phyloP scores from a whole-genome alignment of 1,140 invertebrate species.

The Nasonia vitripennis region DNA sequence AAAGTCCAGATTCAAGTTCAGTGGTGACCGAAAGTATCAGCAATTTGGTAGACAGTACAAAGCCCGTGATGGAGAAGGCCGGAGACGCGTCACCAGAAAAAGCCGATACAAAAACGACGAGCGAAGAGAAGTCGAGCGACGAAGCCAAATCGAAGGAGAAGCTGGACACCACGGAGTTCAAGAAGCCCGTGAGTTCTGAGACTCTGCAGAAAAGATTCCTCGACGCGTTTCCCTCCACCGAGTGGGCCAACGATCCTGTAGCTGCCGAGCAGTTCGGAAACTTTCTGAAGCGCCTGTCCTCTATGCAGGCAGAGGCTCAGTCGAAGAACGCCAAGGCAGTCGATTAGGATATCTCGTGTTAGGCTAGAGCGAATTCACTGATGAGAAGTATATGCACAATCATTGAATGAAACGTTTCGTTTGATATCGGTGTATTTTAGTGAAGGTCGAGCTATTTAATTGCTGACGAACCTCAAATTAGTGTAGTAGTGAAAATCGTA shows the following conservation, averaged over 20 bases:
- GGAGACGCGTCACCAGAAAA: not conserved
- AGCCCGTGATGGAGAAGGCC: slow-evolving; percentile 16
- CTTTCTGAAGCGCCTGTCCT: slow-evolving; percentile 62
- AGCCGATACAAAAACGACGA: not conserved
- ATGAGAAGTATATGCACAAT: slow-evolving; percentile 35
- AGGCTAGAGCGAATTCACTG: not conserved
- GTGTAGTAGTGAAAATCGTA: slow-evolving; percentile 3
- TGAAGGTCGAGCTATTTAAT: slow-evolving; percentile 11
- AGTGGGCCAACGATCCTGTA: slow-evolving; percentile 64
- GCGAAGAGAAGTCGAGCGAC: slow-evolving; percentile 42
- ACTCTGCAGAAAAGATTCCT: slow-evolving; percentile 61
- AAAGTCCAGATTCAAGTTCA: slow-evolving; percentile 69
- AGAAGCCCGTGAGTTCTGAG: slow-evolving; percentile 49
- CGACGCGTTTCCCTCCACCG: slow-evolving; percentile 64
- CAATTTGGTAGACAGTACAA: slow-evolving; percentile 44
- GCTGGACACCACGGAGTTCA: slow-evolving; percentile 10
- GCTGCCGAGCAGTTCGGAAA: slow-evolving; percentile 63
- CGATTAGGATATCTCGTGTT: not conserved
- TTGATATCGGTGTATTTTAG: slow-evolving; percentile 32
- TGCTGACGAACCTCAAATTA: not conserved
- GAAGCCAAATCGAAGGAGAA: slow-evolving; percentile 38
- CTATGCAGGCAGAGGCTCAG: slow-evolving; percentile 56
- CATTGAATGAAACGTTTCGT: not conserved
- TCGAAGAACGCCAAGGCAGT: slow-evolving; percentile 28
- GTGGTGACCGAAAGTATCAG: slow-evolving; percentile 49